Percentiles rank a stretch among this genome's conserved stretches.
These are phyloP conservation scores for Mechanitis mazaeus DNA, from an alignment of 2,888 invertebrate genomes.

Conservation along the genomic window DNA sequence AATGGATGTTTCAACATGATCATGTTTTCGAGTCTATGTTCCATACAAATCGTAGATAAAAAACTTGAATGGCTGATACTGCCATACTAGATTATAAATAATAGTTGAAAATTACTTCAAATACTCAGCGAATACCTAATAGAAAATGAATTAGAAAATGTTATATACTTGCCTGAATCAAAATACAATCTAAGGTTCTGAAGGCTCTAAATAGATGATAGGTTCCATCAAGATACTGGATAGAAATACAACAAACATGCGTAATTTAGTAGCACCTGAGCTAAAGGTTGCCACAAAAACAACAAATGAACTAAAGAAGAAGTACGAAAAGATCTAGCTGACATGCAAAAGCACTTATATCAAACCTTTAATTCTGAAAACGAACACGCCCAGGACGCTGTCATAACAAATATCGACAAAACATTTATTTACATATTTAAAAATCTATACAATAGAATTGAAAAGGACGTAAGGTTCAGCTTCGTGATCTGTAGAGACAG, in stretches of 20 bases:
- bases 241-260: not conserved
- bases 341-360: constrained; percentile 13
- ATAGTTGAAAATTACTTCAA: too few relatives aligned
- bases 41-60: too few relatives aligned
- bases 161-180: too few relatives aligned
- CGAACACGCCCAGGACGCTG: constrained; percentile 3
- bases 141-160: too few relatives aligned
- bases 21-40: not conserved
- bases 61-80: too few relatives aligned
- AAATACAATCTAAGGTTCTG: too few relatives aligned
- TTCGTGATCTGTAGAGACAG: not conserved
- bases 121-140: too few relatives aligned
- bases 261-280: constrained; percentile 2
- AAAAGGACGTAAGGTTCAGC: not conserved
- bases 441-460: constrained; percentile 1
- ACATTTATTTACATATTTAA: constrained; percentile 5
- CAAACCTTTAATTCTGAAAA: constrained; percentile 4
- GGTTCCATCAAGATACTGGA: not conserved
- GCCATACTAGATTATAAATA: too few relatives aligned
- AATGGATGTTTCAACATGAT: not conserved
- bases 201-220: too few relatives aligned
- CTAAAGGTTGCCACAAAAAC: constrained; percentile 5
- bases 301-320: constrained; percentile 6
- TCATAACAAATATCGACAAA: constrained; percentile 6
- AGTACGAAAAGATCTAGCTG: constrained; percentile 4